Evolutionary conservation across 2,888 invertebrate genomes (phyloP), one percentile per base, ranked within the genome.

Genomic region (Ceratothoa steindachneri): DNA sequence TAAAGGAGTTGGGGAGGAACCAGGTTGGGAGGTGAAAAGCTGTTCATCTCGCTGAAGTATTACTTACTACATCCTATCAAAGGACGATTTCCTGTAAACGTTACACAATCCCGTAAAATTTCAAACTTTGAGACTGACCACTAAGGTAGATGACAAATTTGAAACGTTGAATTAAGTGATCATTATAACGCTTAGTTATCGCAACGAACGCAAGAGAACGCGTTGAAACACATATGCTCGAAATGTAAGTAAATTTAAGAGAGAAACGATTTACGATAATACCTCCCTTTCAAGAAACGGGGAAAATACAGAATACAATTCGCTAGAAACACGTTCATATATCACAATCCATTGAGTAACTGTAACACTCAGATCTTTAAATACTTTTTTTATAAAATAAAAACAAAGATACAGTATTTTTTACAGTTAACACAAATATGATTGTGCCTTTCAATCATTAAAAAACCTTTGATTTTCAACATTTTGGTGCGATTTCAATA

Each of bases 381-480:
- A n/a, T n/a, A n/a, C n/a, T n/a, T n/a, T n/a, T n/a, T 60, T 24
- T 24, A 60, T 24, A 60, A 60, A 60, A 24, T 60, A 60, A 60
- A 51, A 60, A 60, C 12, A 60, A 60, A 60, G 2, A 24, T 60
- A 3, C 1, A 24, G 2, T 19, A 2, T 51, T 51, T 51, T 60
- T 60, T 60, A 24, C 9, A 12, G 1, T 51, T 60, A 60, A 60
- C 19, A 60, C 19, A 60, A 60, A 75, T n/a, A n/a, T 75, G 77
- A 75, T 78, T 78, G 77, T 78, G 77, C 77, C 71, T 72, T 75
- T 73, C 73, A 78, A 71, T 71, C 70, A 72, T 78, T 74, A 73
- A 71, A 76, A 76, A 72, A 71, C 74, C 71, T 77, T 77, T 77
- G 77, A 77, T 77, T 77, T 68, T 74, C 77, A 77, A 77, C 72